Evolutionary conservation across 2,113 vertebrate genomes (phyloP), one percentile per base, ranked within the genome.

Genomic region (Perca schrenkii): DNA sequence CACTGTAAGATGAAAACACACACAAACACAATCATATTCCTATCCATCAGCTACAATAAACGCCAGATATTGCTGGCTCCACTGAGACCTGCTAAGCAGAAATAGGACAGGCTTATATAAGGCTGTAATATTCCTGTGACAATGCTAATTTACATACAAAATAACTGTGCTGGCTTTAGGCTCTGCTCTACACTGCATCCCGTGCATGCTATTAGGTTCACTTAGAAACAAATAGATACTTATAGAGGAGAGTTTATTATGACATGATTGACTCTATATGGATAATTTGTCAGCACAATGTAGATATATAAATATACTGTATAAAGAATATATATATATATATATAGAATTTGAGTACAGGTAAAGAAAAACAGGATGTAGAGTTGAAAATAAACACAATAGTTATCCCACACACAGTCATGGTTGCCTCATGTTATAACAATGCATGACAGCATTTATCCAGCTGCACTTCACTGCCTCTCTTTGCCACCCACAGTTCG

Each of bases 401-500:
- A 21, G 28, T 28, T 28, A 47, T 28, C 16, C 43, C 43, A 46
- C 14, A 7, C 7, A 16, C 4, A 16, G 43, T 17, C 22, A 1
- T 49, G 7, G 5, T 19, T 52, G 49, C 49, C n/a, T 17, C 1
- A n/a, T 31, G 36, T 64, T 4, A 49, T 49, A 46, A 21, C 1
- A 34, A 15, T n/a, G 1, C 25, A 50, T 34, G 19, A 62, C 10
- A 22, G 13, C 16, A 4, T 25, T 17, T 7, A 21, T 31, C 49
- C 19, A 50, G 22, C 10, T 46, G 53, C 12, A 25, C n/a, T 36
- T 56, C 8, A 15, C 16, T 8, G n/a, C 22, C n/a, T 46, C 8
- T 13, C 7, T 0, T 67, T 58, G 19, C 65, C 25, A 1, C 54
- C 66, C 5, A 22, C 85, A 99, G 99, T 99, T 43, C 96, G 97